Conservation (phyloP, 2,888 invertebrate genomes). For the Sinelater perroti region DNA sequence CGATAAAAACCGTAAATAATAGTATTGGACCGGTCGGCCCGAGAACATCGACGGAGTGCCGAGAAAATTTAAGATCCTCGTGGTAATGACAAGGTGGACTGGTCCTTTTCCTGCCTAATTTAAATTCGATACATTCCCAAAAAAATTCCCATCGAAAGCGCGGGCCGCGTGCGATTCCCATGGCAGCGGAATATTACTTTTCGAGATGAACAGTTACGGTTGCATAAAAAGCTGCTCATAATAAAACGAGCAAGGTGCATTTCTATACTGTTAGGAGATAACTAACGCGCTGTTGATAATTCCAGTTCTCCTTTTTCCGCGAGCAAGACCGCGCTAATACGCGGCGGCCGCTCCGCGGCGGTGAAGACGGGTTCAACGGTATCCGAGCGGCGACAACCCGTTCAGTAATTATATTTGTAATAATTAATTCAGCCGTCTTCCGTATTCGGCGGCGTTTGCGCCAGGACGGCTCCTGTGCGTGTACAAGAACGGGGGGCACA, state of each 20-base stretch:
- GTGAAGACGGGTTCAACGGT: slow-evolving; percentile 30
- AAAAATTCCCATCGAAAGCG: slow-evolving; percentile 31
- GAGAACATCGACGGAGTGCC: slow-evolving; percentile 11
- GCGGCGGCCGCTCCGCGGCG: slow-evolving; percentile 10
- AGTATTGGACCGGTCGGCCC: slow-evolving; percentile 10
- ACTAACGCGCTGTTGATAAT: slow-evolving; percentile 34
- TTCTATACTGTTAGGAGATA: slow-evolving; percentile 30
- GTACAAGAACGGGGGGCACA: slow-evolving; percentile 23
- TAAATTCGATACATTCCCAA: slow-evolving; percentile 27
- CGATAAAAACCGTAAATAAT: slow-evolving; percentile 28
- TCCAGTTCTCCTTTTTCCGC: slow-evolving; percentile 21
- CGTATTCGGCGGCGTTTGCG: slow-evolving; percentile 40
- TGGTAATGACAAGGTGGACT: slow-evolving; percentile 25
- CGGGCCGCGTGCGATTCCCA: slow-evolving; percentile 20
- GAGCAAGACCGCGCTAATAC: slow-evolving; percentile 23
- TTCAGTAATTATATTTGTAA: slow-evolving; percentile 42
- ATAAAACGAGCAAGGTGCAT: slow-evolving; percentile 33
- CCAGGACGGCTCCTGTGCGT: slow-evolving; percentile 24
- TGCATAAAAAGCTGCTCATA: slow-evolving; percentile 30
- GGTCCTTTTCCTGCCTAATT: slow-evolving; percentile 24
- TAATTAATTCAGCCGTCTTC: slow-evolving; percentile 42
- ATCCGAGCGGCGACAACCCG: slow-evolving; percentile 33
- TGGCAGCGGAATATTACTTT: slow-evolving; percentile 25
- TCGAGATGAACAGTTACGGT: slow-evolving; percentile 25
- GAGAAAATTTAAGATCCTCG: slow-evolving; percentile 19